These are phyloP conservation scores for Chelonus insularis DNA, from an alignment of 1,140 invertebrate genomes.

Conservation along the genomic window DNA sequence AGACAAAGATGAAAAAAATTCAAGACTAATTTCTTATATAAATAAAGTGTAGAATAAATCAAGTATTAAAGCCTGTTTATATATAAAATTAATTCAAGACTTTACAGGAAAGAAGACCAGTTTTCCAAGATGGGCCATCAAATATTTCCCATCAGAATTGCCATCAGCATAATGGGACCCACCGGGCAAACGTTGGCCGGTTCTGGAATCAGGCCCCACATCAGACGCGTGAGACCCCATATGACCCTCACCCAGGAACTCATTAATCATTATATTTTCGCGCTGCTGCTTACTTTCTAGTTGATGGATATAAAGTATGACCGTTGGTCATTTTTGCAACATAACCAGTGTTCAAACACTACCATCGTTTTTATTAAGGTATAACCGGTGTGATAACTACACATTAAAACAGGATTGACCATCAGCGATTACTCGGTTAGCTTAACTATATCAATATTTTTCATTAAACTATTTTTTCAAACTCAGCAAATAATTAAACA, in stretches of 20 bases:
- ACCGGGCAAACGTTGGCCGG: conserved; percentile 38
- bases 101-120: conserved; percentile 34
- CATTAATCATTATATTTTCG: conserved; percentile 55
- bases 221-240: conserved; percentile 27
- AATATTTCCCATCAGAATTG: conserved; percentile 39
- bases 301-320: neutral
- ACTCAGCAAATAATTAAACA: too few relatives aligned
- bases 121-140: conserved; percentile 39
- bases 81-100: neutral
- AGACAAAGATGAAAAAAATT: too few relatives aligned
- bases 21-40: too few relatives aligned
- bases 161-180: conserved; percentile 11
- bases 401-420: too few relatives aligned
- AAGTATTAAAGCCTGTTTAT: too few relatives aligned
- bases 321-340: conserved; percentile 16
- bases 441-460: too few relatives aligned
- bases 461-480: too few relatives aligned
- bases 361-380: neutral
- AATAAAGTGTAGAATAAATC: too few relatives aligned
- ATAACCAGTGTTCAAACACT: neutral
- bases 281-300: conserved; percentile 8
- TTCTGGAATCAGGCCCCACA: conserved; percentile 47
- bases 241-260: conserved; percentile 19
- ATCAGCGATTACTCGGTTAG: too few relatives aligned
- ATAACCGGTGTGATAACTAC: neutral